These are phyloP conservation scores for Megaustenia siamemsis DNA, from an alignment of 2,888 invertebrate species.

Conservation along the genomic window DNA sequence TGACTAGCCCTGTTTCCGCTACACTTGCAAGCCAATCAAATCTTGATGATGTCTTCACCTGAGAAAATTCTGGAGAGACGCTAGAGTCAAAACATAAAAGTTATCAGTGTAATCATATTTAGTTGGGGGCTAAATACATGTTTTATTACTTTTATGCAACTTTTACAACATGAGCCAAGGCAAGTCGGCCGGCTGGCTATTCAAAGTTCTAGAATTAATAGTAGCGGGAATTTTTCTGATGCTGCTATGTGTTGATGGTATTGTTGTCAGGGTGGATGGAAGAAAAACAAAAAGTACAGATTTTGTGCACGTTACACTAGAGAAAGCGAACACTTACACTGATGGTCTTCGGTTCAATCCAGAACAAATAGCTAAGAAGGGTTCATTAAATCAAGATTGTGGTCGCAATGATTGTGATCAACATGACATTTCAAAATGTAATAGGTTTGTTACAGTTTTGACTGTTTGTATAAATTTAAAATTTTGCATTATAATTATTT, in stretches of 20 bases:
- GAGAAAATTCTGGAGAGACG: too few relatives aligned
- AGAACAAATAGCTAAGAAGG: neutral
- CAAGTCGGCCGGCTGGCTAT: neutral
- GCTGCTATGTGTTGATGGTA: too few relatives aligned
- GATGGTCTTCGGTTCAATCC: neutral
- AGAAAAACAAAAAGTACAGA: constrained; percentile 10
- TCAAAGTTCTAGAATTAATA: neutral
- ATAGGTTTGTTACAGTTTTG: constrained; percentile 45
- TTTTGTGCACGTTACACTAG: neutral
- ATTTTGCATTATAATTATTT: too few relatives aligned
- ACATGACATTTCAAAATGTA: constrained; percentile 19
- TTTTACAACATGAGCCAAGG: constrained; percentile 19
- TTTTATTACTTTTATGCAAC: too few relatives aligned
- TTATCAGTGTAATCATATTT: too few relatives aligned
- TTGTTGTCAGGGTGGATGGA: constrained; percentile 3
- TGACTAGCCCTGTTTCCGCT: too few relatives aligned
- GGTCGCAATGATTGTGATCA: neutral
- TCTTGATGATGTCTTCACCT: too few relatives aligned
- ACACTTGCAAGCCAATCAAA: too few relatives aligned
- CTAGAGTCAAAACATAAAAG: too few relatives aligned
- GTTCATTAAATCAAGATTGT: neutral
- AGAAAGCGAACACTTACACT: neutral
- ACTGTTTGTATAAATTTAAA: too few relatives aligned
- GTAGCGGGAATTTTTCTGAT: too few relatives aligned
- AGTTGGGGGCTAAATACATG: too few relatives aligned